These are phyloP conservation scores for Notolabrus celidotus DNA, from an alignment of 2,797 vertebrate genomes.

Conservation along the genomic window DNA sequence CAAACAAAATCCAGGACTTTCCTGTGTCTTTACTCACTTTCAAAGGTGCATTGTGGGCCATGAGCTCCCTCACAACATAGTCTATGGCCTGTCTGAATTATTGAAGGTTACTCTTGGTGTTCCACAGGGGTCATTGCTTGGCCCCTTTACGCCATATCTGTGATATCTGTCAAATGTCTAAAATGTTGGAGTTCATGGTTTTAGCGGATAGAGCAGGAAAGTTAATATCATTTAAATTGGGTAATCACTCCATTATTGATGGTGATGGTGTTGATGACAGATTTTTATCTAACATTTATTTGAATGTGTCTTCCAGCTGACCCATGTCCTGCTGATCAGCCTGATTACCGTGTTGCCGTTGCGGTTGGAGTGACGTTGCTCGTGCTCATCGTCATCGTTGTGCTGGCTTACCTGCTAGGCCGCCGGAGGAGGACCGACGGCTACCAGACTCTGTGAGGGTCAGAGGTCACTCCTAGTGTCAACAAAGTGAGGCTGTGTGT, in stretches of 20 bases:
- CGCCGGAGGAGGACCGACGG: slow-evolving; percentile 75
- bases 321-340: slow-evolving; percentile 72
- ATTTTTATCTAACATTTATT: neutral
- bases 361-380: slow-evolving; percentile 86
- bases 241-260: neutral
- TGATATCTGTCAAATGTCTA: no score
- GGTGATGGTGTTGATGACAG: neutral
- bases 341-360: slow-evolving; percentile 82
- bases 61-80: no score
- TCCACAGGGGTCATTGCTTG: no score
- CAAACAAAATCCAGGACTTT: no score
- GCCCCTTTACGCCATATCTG: no score
- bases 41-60: no score
- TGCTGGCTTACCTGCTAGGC: slow-evolving; percentile 85
- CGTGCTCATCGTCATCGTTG: slow-evolving; percentile 86
- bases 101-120: no score
- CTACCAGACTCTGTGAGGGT: slow-evolving; percentile 88
- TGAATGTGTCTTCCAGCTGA: slow-evolving; percentile 76
- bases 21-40: no score
- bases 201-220: no score
- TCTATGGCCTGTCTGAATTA: no score
- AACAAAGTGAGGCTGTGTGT: slow-evolving; percentile 16
- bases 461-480: slow-evolving; percentile 1
- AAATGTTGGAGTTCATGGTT: no score
- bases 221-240: no score